phyloP scores from a whole-genome alignment of 2,113 vertebrate species.

The Pelmatolapia mariae region DNA sequence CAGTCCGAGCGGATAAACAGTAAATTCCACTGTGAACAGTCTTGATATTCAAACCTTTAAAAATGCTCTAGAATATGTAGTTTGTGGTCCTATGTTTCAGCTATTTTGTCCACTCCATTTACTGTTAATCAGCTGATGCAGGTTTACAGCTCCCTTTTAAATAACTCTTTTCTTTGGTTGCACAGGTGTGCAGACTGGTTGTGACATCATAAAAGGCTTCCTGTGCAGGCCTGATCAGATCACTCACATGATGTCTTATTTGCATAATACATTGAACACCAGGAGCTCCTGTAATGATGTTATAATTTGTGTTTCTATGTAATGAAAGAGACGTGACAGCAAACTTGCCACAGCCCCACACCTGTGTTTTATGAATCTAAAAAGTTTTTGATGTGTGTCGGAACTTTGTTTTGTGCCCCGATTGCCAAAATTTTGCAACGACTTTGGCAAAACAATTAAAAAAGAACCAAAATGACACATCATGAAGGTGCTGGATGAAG shows the following conservation, averaged over 20 bases:
- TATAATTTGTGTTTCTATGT: not conserved
- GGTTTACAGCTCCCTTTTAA: not conserved
- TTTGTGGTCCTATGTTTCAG: not conserved
- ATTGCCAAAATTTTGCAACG: not conserved
- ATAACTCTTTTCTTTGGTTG: not conserved
- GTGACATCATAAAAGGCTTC: not conserved
- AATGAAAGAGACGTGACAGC: not conserved
- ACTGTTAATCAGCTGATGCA: not conserved
- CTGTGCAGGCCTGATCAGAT: not conserved
- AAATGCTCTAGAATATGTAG: not conserved
- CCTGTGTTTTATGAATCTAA: not conserved
- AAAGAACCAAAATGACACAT: rapidly evolving
- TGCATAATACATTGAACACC: not conserved
- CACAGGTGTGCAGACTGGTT: not conserved
- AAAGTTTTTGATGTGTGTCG: not conserved
- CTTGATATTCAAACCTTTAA: not conserved
- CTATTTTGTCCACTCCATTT: not conserved
- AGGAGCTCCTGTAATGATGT: not conserved
- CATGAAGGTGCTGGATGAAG: not conserved
- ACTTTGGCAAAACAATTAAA: not conserved
- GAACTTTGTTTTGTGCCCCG: not conserved
- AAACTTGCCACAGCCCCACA: not conserved
- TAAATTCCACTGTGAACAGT: not conserved
- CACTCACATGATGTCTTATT: not conserved
- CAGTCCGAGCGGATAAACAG: not conserved